Evolutionary conservation across 2,113 vertebrate species (phyloP).

Genomic region (Pelvicachromis taeniatus): DNA sequence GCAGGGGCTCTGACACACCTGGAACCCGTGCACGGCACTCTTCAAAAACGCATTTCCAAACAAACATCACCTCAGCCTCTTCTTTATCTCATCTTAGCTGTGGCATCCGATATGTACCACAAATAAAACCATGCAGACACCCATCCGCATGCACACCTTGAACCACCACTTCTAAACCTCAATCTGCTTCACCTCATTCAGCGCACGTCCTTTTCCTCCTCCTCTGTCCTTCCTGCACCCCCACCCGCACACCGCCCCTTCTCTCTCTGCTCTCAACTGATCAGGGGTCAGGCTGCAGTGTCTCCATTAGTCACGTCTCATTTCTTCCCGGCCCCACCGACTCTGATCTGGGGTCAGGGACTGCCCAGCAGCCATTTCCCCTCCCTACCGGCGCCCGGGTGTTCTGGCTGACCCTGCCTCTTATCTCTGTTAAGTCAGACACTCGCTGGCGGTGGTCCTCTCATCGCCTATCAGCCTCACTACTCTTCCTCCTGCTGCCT

Average conservation of each 20-base stretch:
- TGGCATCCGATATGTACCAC: background rate
- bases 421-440: slow-evolving; percentile 57
- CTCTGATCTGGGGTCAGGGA: slow-evolving; percentile 56
- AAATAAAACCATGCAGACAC: background rate
- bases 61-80: background rate
- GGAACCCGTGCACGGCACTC: background rate
- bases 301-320: slow-evolving; percentile 66
- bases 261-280: slow-evolving; percentile 25
- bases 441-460: slow-evolving; percentile 43
- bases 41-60: slow-evolving; percentile 3
- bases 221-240: background rate
- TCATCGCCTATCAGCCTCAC: slow-evolving; percentile 10
- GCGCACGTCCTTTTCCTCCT: background rate
- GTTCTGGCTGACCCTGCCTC: slow-evolving; percentile 49
- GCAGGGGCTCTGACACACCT: background rate
- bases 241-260: background rate
- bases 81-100: background rate
- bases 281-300: slow-evolving; percentile 47
- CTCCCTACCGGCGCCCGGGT: slow-evolving; percentile 5
- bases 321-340: slow-evolving; percentile 24
- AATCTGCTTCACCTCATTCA: slow-evolving; percentile 32
- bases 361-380: slow-evolving; percentile 49
- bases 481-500: background rate
- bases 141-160: background rate
- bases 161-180: slow-evolving; percentile 7